A percentile compares a stretch with the other conserved stretches of the same genome.
Evolutionary conservation across 53 echinoderm and acorn worm species (phyloP).

Genomic region (Holothuria scabra): DNA sequence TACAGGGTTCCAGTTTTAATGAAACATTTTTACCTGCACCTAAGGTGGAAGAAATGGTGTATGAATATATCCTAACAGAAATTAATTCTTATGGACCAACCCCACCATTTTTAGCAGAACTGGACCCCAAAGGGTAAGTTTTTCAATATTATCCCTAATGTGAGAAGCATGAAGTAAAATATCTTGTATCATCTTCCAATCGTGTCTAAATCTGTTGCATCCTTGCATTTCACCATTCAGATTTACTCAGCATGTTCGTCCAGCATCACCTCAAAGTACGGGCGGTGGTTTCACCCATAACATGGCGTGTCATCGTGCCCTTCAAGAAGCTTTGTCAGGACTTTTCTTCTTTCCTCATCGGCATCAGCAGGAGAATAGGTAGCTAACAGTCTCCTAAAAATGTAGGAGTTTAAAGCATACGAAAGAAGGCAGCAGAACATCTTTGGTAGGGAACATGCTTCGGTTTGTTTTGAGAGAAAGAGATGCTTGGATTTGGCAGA

Average conservation of each 20-base stretch:
- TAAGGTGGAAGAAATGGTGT: constrained; percentile 72
- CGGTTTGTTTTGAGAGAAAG: no score
- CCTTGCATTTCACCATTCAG: constrained; percentile 37
- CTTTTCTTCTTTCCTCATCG: constrained; percentile 74
- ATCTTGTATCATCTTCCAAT: no score
- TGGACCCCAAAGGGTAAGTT: constrained; percentile 79
- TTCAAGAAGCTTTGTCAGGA: constrained; percentile 94
- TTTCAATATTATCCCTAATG: no score
- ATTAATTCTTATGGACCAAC: constrained; percentile 71
- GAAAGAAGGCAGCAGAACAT: no score
- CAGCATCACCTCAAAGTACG: constrained; percentile 87
- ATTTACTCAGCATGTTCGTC: constrained; percentile 82
- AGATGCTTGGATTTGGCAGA: no score
- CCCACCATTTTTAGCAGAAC: constrained; percentile 67
- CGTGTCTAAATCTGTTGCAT: no score
- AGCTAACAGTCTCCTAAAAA: not conserved
- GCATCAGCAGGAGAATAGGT: constrained; percentile 36
- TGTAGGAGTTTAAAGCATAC: no score
- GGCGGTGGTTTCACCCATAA: constrained; percentile 87
- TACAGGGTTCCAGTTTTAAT: constrained; percentile 78
- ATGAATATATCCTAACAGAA: constrained; percentile 60
- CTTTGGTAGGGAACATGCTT: no score
- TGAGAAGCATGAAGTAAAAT: no score
- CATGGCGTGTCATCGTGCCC: constrained; percentile 88
- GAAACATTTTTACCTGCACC: constrained; percentile 81